A percentile compares a stretch with the other conserved stretches of the same genome.
Conservation (phyloP, 2,888 invertebrate species). For the Antheraea yamamai region DNA sequence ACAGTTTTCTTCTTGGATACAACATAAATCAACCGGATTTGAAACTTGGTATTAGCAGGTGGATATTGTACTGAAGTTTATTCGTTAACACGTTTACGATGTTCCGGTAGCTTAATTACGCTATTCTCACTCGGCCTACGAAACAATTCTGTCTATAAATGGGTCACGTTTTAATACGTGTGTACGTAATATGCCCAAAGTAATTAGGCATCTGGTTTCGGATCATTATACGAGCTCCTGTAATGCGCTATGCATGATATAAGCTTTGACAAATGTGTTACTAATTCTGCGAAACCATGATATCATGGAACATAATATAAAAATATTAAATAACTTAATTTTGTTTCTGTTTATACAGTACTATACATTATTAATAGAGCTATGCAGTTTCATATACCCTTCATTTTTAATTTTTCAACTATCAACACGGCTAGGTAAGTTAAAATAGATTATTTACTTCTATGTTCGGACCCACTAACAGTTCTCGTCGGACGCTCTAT, state of each 20-base stretch:
- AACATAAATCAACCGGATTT: background rate
- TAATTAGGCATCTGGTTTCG: background rate
- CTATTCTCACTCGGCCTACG: background rate
- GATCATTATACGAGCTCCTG: background rate
- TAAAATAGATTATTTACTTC: too few species aligned
- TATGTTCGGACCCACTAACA: too few species aligned
- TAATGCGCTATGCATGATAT: background rate
- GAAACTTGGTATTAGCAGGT: background rate
- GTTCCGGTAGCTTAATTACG: background rate
- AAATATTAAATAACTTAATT: too few species aligned
- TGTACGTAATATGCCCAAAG: background rate
- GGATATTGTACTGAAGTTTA: background rate
- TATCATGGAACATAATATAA: background rate
- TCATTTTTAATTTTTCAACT: too few species aligned
- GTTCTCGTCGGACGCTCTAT: too few species aligned
- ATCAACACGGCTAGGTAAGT: too few species aligned
- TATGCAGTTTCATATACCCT: too few species aligned
- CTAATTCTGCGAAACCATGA: background rate
- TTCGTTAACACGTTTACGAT: background rate
- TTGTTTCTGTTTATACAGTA: too few species aligned
- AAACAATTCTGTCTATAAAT: background rate
- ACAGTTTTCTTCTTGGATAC: background rate
- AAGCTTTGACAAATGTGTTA: background rate
- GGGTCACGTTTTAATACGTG: slow-evolving; percentile 1
- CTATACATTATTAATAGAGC: too few species aligned